A percentile compares a stretch with the other conserved stretches of the same genome.
phyloP scores from a whole-genome alignment of 2,113 vertebrate species.

The Lynx canadensis region DNA sequence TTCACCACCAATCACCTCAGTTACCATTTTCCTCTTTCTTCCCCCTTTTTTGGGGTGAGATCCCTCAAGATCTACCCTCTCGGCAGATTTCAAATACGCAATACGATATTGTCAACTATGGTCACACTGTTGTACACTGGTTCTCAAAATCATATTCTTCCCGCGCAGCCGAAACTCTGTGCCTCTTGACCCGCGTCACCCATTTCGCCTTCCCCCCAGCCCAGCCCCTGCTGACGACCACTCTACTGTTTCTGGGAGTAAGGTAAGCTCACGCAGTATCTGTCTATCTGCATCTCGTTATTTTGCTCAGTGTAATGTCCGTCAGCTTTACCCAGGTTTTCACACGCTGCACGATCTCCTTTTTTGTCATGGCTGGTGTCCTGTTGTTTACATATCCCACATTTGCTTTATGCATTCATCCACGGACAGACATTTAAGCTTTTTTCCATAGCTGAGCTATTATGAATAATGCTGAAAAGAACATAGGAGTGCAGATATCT shows the following conservation, averaged over 20 bases:
- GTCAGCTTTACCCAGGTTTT: neutral
- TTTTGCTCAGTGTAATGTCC: neutral
- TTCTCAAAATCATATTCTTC: neutral
- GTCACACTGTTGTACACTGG: neutral
- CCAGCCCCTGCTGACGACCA: neutral
- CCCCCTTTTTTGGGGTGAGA: neutral
- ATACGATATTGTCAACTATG: neutral
- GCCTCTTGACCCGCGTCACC: neutral
- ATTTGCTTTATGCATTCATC: neutral
- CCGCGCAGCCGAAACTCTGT: neutral
- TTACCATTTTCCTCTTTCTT: neutral
- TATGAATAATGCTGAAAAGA: neutral
- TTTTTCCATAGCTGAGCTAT: neutral
- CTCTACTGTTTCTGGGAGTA: neutral
- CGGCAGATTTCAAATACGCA: neutral
- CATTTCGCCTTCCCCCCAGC: neutral
- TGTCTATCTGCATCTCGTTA: neutral
- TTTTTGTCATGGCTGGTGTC: neutral
- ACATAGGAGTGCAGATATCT: neutral
- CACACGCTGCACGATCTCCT: neutral
- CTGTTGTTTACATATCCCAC: neutral
- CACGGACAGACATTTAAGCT: neutral
- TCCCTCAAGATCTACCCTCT: neutral
- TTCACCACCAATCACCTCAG: neutral
- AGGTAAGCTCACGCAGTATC: neutral